Percentiles rank a stretch among this genome's conserved stretches.
Evolutionary conservation across 1,140 invertebrate genomes (phyloP).

Genomic region (Acromyrmex echinatior): DNA sequence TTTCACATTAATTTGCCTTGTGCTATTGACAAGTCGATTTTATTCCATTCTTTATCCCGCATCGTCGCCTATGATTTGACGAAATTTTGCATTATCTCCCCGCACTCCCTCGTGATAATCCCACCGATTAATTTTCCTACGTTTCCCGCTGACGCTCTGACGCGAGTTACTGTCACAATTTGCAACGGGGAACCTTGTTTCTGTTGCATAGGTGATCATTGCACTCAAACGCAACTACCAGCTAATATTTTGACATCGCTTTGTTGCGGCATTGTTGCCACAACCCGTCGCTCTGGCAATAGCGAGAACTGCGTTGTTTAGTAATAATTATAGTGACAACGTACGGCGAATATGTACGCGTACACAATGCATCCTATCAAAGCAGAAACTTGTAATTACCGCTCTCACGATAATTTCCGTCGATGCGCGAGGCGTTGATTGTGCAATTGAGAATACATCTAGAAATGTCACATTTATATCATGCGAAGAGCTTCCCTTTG

Average conservation of each 20-base stretch:
- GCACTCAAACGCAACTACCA: constrained; percentile 60
- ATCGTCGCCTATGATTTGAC: constrained; percentile 33
- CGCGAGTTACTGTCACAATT: constrained; percentile 36
- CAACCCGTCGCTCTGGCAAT: constrained; percentile 19
- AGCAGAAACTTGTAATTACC: constrained; percentile 62
- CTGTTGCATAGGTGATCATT: constrained; percentile 52
- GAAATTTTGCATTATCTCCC: constrained; percentile 20
- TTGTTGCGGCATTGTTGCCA: constrained; percentile 52
- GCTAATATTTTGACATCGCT: constrained; percentile 62
- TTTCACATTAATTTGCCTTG: constrained; percentile 13
- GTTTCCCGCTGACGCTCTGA: constrained; percentile 27
- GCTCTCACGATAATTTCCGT: constrained; percentile 51
- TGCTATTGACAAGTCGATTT: constrained; percentile 27
- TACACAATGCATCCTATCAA: constrained; percentile 59
- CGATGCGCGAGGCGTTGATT: constrained; percentile 57
- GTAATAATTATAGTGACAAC: constrained; percentile 64
- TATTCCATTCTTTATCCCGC: constrained; percentile 21
- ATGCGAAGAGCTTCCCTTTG: constrained; percentile 31
- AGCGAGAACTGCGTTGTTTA: constrained; percentile 43
- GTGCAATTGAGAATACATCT: constrained; percentile 58
- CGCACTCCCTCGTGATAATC: not conserved
- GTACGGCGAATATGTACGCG: constrained; percentile 5
- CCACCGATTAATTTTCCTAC: constrained; percentile 49
- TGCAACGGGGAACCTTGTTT: constrained; percentile 45
- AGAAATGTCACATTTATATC: constrained; percentile 58